Conservation (phyloP, 2,888 invertebrate genomes). For the Lycocerus yunnanus region DNA sequence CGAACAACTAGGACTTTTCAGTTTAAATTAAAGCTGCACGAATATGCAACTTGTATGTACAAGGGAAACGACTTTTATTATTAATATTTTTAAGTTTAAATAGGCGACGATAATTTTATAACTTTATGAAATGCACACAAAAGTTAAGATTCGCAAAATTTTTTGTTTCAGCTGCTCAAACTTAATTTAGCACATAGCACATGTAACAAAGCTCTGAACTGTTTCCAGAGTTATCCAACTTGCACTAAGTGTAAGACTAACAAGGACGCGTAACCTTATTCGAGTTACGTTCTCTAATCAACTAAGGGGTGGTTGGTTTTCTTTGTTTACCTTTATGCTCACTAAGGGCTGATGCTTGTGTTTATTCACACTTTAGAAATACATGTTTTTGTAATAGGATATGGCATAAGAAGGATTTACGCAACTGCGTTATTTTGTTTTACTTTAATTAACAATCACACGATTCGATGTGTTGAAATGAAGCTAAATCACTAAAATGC, state of each 20-base stretch:
- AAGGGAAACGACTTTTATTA: neutral
- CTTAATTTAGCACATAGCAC: conserved; percentile 26
- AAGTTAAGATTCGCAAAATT: conserved; percentile 24
- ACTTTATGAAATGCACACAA: conserved; percentile 7
- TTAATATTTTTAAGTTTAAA: neutral
- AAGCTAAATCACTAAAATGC: neutral
- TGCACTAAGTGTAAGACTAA: conserved; percentile 23
- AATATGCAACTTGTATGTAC: no score
- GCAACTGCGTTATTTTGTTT: neutral
- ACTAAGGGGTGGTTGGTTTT: conserved; percentile 18
- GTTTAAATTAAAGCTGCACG: neutral
- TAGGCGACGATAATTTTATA: neutral
- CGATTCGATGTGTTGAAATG: neutral
- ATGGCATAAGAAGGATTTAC: neutral
- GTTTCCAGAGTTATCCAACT: conserved; percentile 23
- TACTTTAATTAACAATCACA: neutral
- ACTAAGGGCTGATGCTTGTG: conserved; percentile 5
- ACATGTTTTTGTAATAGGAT: conserved; percentile 2
- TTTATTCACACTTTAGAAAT: conserved; percentile 4
- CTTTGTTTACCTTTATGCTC: conserved; percentile 20
- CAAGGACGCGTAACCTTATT: conserved; percentile 18
- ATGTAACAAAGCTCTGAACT: conserved; percentile 22
- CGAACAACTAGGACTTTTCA: no score
- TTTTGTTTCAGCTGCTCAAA: conserved; percentile 23
- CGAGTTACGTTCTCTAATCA: conserved; percentile 24